Evolutionary conservation across 2,888 invertebrate species (phyloP).

Genomic region (Hirtodrosophila cameraria): DNA sequence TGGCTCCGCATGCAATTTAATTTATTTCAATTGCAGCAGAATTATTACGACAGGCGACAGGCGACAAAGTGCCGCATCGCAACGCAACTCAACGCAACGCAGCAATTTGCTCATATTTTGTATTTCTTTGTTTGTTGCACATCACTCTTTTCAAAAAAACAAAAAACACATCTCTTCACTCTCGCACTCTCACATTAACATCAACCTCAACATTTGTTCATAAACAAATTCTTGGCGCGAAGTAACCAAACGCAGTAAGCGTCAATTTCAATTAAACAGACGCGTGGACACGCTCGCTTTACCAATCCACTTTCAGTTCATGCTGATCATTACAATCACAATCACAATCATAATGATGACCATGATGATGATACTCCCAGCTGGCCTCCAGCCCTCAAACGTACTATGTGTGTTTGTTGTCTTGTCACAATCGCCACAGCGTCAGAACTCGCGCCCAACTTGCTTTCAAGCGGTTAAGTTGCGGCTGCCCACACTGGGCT

Average conservation of each 20-base stretch:
- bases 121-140: constrained; percentile 36
- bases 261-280: constrained; percentile 80
- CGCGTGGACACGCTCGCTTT: constrained; percentile 46
- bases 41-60: constrained; percentile 66
- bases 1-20: constrained; percentile 73
- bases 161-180: constrained; percentile 5
- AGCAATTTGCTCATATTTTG: constrained; percentile 59
- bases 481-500: constrained; percentile 10
- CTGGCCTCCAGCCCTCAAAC: constrained; percentile 10
- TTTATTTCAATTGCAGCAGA: constrained; percentile 77
- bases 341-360: constrained; percentile 11
- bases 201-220: constrained; percentile 56
- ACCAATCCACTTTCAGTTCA: not conserved
- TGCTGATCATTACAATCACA: not conserved
- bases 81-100: constrained; percentile 38
- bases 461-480: constrained; percentile 24
- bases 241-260: constrained; percentile 62
- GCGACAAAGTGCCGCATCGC: constrained; percentile 66
- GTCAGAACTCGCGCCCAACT: constrained; percentile 34
- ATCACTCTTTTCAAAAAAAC: too few species aligned
- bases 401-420: constrained; percentile 25
- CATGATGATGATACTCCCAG: constrained; percentile 13
- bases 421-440: constrained; percentile 45
- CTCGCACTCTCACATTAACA: too few species aligned
- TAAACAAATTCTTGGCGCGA: constrained; percentile 67